Evolutionary conservation across 2,113 vertebrate species (phyloP).

Genomic region (Pelusios castaneus): DNA sequence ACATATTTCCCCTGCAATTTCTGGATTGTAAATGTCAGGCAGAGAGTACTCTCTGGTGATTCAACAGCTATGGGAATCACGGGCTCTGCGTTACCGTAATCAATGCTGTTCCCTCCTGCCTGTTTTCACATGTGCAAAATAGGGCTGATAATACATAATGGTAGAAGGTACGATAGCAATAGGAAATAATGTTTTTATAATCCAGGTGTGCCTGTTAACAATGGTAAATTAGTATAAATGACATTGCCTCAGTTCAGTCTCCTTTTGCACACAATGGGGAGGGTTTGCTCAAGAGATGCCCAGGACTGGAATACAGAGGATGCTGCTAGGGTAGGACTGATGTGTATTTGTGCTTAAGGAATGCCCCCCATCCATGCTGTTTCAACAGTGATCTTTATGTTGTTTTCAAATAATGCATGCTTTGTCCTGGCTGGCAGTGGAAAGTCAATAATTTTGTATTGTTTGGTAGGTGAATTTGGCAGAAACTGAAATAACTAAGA

Average conservation of each 20-base stretch:
- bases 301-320: neutral
- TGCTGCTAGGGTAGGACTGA: neutral
- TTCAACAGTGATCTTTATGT: neutral
- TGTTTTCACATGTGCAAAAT: neutral
- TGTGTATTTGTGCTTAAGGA: neutral
- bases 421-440: neutral
- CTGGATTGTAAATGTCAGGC: neutral
- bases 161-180: neutral
- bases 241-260: neutral
- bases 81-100: neutral
- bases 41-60: neutral
- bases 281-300: neutral
- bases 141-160: neutral
- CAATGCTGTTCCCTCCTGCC: neutral
- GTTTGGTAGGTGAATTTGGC: conserved; percentile 88
- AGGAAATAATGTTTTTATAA: neutral
- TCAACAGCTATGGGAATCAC: neutral
- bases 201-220: neutral
- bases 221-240: neutral
- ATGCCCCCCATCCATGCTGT: neutral
- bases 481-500: conserved; percentile 89
- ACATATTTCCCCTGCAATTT: neutral
- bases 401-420: neutral
- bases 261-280: neutral
- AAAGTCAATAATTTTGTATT: neutral